Evolutionary conservation across 2,888 invertebrate genomes (phyloP).

Genomic region (Brachyopa scutellaris): DNA sequence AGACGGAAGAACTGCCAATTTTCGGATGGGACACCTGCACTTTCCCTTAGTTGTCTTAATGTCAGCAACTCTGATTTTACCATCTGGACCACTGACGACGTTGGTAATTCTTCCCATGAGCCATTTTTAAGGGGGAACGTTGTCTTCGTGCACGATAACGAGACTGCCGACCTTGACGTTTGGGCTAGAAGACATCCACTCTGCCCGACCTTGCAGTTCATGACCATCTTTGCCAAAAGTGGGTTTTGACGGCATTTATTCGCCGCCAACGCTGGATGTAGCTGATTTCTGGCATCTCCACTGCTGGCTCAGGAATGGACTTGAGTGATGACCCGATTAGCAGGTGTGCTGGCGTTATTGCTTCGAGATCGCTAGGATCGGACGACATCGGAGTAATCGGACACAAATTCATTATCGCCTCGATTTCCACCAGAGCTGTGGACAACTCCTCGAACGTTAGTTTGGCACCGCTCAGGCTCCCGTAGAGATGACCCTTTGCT

Average conservation of each 20-base stretch:
- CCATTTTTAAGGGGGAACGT: slow-evolving; percentile 25
- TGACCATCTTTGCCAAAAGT: slow-evolving; percentile 1
- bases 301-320: background rate
- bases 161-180: background rate
- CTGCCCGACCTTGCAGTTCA: slow-evolving; percentile 11
- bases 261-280: too few relatives aligned
- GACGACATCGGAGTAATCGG: background rate
- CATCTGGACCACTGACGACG: slow-evolving; percentile 4
- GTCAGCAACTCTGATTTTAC: slow-evolving; percentile 14
- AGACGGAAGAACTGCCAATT: background rate
- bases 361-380: too few relatives aligned
- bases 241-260: too few relatives aligned
- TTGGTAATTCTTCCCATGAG: too few relatives aligned
- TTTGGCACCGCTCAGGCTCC: background rate
- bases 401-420: too few relatives aligned
- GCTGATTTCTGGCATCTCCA: background rate
- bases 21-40: too few relatives aligned
- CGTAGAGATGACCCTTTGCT: too few relatives aligned
- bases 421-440: too few relatives aligned
- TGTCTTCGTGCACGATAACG: slow-evolving; percentile 14
- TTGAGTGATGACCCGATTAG: slow-evolving; percentile 8
- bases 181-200: slow-evolving; percentile 7
- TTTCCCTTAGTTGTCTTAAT: too few relatives aligned
- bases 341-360: too few relatives aligned
- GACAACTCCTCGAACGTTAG: background rate